Evolutionary conservation across 1,140 invertebrate species (phyloP).

Genomic region (Drosophila seguyi): DNA sequence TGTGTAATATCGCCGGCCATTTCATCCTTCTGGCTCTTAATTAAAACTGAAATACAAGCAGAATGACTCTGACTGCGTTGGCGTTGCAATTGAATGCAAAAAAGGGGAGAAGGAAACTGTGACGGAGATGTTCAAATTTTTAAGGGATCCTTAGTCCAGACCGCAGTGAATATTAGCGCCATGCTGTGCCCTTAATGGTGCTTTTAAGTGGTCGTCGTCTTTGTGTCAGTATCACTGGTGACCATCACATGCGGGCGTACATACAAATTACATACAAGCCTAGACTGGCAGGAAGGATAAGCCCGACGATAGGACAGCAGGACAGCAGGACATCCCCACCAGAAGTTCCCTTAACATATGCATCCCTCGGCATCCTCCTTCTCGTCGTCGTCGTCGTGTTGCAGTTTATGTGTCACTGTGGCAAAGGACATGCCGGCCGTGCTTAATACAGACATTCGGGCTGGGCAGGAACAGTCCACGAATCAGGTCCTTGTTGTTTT

Average conservation of each 20-base stretch:
- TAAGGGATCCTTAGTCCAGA: constrained; percentile 6
- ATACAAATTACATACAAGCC: constrained; percentile 58
- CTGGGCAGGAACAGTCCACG: constrained; percentile 17
- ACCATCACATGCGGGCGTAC: constrained; percentile 43
- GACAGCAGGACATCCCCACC: background rate
- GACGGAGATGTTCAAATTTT: constrained; percentile 28
- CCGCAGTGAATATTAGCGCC: constrained; percentile 55
- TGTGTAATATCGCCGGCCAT: constrained; percentile 12
- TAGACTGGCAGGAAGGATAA: constrained; percentile 36
- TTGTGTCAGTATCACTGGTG: constrained; percentile 33
- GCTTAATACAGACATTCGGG: constrained; percentile 52
- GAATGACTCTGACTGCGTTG: constrained; percentile 25
- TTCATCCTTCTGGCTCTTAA: constrained; percentile 37
- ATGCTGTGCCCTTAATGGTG: constrained; percentile 60
- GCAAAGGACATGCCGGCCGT: constrained; percentile 54
- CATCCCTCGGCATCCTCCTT: constrained; percentile 4
- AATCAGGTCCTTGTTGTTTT: constrained; percentile 12
- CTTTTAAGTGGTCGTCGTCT: constrained; percentile 44
- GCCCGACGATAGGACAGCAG: background rate
- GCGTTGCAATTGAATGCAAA: constrained; percentile 28
- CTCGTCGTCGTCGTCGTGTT: constrained; percentile 10
- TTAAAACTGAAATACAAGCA: constrained; percentile 64
- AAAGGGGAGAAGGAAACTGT: background rate
- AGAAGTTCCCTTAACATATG: constrained; percentile 40
- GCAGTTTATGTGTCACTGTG: constrained; percentile 68